Base-by-base conservation (phyloP, 1,140 invertebrate genomes). In the Halictus rubicundus region DNA sequence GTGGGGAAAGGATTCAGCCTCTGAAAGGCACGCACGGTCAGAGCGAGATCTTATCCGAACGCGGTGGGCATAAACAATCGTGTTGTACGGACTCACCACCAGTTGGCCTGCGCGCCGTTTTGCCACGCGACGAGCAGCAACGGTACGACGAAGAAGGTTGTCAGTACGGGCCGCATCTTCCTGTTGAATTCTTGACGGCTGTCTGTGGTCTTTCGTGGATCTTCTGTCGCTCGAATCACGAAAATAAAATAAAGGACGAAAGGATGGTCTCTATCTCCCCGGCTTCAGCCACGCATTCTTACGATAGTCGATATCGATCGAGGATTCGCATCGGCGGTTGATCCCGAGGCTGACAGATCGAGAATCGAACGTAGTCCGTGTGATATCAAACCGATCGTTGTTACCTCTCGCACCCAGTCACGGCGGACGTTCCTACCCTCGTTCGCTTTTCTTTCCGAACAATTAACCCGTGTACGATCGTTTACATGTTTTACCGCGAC, bases 41-140 rank as follows among this genome's bases (percentile, higher is more conserved):
- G 32, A 32, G 25, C 25, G 37, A 57, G 68, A 78, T 78, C 23
- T 64, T 42, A 78, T 71, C 68, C 16, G 12, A 1, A 64, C 23
- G 49, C 49, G 8, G 19, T 12, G 23, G 46, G 37, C 46, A 64
- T 78, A 78, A 79, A 79, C 78, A 74, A 79, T 74, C 39, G 61
- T 79, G 63, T 60, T 74, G 49, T 74, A 61, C 21, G 59, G 46
- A 89, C 92, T 92, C 81, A 93, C 92, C 92, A 93, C 92, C 92
- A 93, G 84, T 93, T 93, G 54, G 92, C 92, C 72, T 88, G 85
- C 68, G 85, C 91, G 75, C 91, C 89, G 80, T 91, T 89, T 76
- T 89, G 89, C 83, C 87, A 85, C 80, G 89, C 89, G 86, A 92
- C 78, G 82, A 92, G 80, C 84, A 91, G 72, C 73, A 92, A 80